Evolutionary conservation across 1,140 invertebrate genomes (phyloP).

Genomic region (Pseudomyrmex dendroicus): DNA sequence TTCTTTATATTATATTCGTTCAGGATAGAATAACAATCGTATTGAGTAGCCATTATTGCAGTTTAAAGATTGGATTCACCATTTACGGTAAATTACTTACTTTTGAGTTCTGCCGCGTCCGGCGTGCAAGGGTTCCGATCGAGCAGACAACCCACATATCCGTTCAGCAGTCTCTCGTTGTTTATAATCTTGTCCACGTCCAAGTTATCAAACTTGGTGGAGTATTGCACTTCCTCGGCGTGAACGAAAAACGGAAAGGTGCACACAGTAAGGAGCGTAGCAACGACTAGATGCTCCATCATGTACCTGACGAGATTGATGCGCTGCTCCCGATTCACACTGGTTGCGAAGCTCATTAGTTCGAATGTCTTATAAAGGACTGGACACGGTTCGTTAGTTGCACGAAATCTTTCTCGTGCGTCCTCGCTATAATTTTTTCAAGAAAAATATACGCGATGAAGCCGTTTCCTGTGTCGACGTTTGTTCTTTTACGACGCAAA

Average conservation of each 20-base stretch:
- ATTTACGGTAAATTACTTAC: conserved; percentile 80
- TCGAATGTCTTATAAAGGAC: conserved; percentile 61
- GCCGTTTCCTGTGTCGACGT: conserved; percentile 28
- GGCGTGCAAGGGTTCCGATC: conserved; percentile 85
- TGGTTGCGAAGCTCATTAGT: conserved; percentile 60
- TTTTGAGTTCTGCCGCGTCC: conserved; percentile 85
- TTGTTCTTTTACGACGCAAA: not conserved
- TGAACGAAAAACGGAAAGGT: not conserved
- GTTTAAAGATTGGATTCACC: conserved; percentile 19
- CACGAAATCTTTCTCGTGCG: conserved; percentile 66
- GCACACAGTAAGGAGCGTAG: conserved; percentile 10
- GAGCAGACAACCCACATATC: conserved; percentile 86
- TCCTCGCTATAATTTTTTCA: conserved; percentile 52
- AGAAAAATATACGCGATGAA: conserved; percentile 45
- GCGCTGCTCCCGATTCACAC: conserved; percentile 49
- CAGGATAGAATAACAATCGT: no score
- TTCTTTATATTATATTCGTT: not conserved
- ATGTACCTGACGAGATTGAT: conserved; percentile 28
- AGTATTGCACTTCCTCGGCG: conserved; percentile 81
- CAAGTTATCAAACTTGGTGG: conserved; percentile 86
- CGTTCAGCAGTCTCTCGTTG: conserved; percentile 85
- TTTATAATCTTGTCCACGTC: conserved; percentile 85
- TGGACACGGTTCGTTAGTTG: conserved; percentile 66
- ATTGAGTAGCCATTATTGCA: no score
- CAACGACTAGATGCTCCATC: conserved; percentile 58